Base-by-base conservation (phyloP, 1,140 invertebrate species). In the Drosophila oshimai region DNA sequence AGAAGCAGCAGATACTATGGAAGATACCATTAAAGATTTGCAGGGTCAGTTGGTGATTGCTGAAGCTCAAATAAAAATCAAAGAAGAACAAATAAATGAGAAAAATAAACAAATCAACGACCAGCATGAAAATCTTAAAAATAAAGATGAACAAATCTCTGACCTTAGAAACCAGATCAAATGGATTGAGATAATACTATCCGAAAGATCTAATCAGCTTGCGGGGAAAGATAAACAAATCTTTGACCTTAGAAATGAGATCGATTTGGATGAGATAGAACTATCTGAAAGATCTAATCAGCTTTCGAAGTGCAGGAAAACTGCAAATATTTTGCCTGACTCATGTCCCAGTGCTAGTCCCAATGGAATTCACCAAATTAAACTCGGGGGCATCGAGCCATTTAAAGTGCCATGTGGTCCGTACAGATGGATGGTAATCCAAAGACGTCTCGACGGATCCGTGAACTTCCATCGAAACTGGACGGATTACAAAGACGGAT, bases 401-500 rank as follows among this genome's bases (percentile, higher is more conserved):
- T 44, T 44, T 7, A 3, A 44, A 44, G 12, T 26, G 13, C 22
- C 41, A 6, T 44, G 41, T 6, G 4, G 9, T 3, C 0, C 20
- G 4, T 3, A 3, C 9, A 93, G 93, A 0, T 94, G 94, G 94
- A 93, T 92, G 28, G 92, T 92, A 0, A 89, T 94, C 51, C 93
- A 94, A 87, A 93, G 93, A 33, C 91, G 94, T 22, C 92, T 91
- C 50, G 92, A 94, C 61, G 94, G 93, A 0, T 91, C 92, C 4
- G 92, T 93, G 72, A 92, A 94, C 57, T 95, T 95, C 71, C 92
- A 91, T 62, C 91, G 92, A 51, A 90, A 91, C 42, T 95, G 94
- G 94, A 28, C 68, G 0, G 93, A 94, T 24, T 95, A 95, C 71
- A 93, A 93, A 58, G 77, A 92, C 29, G 94, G 94, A 5, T 94